Evolutionary conservation across 2,797 vertebrate genomes (phyloP).

Genomic region (Bufotes viridis): DNA sequence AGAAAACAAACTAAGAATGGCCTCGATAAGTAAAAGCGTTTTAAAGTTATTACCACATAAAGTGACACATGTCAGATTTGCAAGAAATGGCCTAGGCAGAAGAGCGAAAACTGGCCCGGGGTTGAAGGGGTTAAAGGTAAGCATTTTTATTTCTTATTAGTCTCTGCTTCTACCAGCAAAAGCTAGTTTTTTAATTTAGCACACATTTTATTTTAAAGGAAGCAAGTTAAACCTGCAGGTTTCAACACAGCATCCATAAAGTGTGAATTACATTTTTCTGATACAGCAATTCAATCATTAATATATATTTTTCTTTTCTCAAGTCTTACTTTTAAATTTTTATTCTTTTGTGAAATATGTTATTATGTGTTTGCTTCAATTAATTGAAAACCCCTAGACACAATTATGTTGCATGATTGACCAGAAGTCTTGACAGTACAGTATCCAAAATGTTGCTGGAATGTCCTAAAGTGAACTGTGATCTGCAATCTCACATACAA

Average conservation of each 20-base stretch:
- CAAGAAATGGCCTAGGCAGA: too few species aligned
- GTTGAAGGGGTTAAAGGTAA: too few species aligned
- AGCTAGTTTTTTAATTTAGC: background rate
- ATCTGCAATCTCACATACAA: background rate
- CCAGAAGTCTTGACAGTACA: background rate
- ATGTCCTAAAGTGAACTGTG: background rate
- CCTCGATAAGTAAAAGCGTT: too few species aligned
- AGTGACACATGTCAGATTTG: too few species aligned
- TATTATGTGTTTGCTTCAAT: background rate
- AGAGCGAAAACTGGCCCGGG: too few species aligned
- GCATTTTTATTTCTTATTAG: background rate
- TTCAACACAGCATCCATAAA: background rate
- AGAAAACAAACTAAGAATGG: too few species aligned
- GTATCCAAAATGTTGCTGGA: background rate
- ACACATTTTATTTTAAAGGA: background rate
- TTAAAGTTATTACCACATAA: too few species aligned
- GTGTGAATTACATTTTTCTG: slow-evolving; percentile 5
- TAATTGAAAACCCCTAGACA: background rate
- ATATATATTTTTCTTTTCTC: background rate
- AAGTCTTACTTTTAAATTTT: background rate
- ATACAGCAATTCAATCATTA: background rate
- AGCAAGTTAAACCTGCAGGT: background rate
- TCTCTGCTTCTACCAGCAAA: background rate
- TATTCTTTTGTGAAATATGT: background rate
- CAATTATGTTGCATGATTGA: background rate